phyloP scores from a whole-genome alignment of 2,797 vertebrate genomes.

The Benthosema pterotum region DNA sequence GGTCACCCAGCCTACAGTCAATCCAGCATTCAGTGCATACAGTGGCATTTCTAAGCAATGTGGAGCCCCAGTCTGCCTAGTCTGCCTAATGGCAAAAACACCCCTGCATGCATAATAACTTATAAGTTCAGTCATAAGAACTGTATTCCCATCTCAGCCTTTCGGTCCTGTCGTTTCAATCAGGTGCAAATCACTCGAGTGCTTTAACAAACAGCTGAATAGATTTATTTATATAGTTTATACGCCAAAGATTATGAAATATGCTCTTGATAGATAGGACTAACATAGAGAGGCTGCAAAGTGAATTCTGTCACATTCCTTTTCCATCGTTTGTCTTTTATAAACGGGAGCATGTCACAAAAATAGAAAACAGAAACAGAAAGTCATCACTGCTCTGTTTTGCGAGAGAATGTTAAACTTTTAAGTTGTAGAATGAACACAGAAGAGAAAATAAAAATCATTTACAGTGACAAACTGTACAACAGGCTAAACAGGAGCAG shows the following conservation, averaged over 20 bases:
- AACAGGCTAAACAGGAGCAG: conserved; percentile 75
- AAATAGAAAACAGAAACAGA: conserved; percentile 82
- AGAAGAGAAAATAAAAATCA: conserved; percentile 82
- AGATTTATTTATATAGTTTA: conserved; percentile 82
- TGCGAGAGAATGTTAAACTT: conserved; percentile 84
- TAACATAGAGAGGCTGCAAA: conserved; percentile 64
- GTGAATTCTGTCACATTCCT: conserved; percentile 76
- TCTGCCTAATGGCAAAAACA: no score
- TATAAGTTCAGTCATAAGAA: no score
- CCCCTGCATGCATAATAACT: no score
- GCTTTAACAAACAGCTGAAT: conserved; percentile 83
- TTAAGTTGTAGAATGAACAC: conserved; percentile 83
- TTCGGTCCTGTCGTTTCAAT: conserved; percentile 9
- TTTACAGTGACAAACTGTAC: conserved; percentile 92
- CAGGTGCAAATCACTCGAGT: conserved; percentile 69
- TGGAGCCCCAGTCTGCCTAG: no score
- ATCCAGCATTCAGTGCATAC: no score
- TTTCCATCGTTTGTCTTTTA: conserved; percentile 67
- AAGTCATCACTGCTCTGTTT: conserved; percentile 77
- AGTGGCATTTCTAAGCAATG: no score
- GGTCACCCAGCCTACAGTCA: no score
- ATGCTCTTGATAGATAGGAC: conserved; percentile 63
- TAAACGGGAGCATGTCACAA: conserved; percentile 82
- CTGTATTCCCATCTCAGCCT: not conserved
- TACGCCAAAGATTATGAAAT: conserved; percentile 77